Evolutionary conservation across 2,888 invertebrate genomes (phyloP).

Genomic region (Micoletzkya japonica): DNA sequence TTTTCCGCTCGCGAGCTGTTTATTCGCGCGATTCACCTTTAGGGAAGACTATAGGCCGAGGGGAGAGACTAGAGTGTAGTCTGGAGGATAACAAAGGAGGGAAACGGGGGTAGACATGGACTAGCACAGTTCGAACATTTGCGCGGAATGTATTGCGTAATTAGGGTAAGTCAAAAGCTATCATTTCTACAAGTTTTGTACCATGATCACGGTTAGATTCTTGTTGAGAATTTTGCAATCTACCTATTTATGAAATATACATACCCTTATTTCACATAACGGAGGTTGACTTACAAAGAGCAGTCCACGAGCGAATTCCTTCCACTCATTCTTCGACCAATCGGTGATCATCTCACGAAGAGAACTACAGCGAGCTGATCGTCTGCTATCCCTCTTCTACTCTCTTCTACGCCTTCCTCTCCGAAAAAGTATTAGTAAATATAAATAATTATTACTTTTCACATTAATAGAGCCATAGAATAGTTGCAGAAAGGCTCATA

Average conservation of each 20-base stretch:
- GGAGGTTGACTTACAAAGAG: slow-evolving; percentile 5
- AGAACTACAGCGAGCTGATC: neutral
- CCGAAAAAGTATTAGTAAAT: too few species aligned
- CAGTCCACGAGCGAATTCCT: slow-evolving; percentile 13
- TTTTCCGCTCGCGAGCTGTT: too few species aligned
- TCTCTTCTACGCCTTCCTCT: neutral
- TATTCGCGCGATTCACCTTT: too few species aligned
- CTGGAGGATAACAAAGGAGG: too few species aligned
- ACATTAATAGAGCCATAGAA: neutral
- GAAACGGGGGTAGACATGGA: too few species aligned
- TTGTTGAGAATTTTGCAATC: neutral
- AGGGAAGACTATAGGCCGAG: too few species aligned
- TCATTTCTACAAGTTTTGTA: neutral
- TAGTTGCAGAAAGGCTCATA: neutral
- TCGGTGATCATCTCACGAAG: slow-evolving; percentile 2
- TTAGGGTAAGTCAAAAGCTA: too few species aligned
- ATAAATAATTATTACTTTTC: neutral
- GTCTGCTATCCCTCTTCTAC: neutral
- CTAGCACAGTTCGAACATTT: too few species aligned
- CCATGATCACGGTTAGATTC: neutral
- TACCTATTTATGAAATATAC: too few species aligned
- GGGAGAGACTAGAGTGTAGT: too few species aligned
- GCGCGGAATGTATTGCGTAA: too few species aligned
- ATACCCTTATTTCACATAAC: too few species aligned
- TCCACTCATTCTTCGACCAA: slow-evolving; percentile 23